Percentiles rank a stretch among this genome's conserved stretches.
phyloP scores from a whole-genome alignment of 2,888 invertebrate genomes.

The Chymomyza amoena region DNA sequence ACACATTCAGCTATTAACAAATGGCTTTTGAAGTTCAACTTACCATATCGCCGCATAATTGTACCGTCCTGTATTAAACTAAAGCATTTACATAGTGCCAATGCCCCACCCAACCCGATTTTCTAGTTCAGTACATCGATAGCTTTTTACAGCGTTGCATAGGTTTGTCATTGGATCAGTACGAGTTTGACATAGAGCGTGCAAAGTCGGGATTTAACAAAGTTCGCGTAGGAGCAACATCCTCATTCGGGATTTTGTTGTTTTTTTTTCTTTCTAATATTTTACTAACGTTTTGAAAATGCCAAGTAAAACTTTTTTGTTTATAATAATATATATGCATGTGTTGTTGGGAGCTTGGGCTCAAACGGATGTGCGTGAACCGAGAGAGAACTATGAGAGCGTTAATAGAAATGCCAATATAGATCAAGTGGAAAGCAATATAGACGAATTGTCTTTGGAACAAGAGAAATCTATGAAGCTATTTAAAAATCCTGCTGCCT shows the following conservation, averaged over 20 bases:
- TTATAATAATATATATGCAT: neutral
- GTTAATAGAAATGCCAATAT: slow-evolving; percentile 29
- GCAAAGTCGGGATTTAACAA: slow-evolving; percentile 30
- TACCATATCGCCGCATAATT: slow-evolving; percentile 63
- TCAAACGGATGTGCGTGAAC: neutral
- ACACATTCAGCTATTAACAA: slow-evolving; percentile 34
- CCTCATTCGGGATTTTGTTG: neutral
- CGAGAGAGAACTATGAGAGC: slow-evolving; percentile 1
- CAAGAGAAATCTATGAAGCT: slow-evolving; percentile 44
- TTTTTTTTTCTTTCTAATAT: neutral
- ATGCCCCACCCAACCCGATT: neutral
- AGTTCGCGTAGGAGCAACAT: neutral
- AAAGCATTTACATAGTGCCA: neutral
- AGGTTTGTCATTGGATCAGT: slow-evolving; percentile 29
- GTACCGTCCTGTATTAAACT: slow-evolving; percentile 19
- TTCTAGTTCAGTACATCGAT: slow-evolving; percentile 31
- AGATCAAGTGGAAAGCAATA: slow-evolving; percentile 25
- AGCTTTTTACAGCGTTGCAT: slow-evolving; percentile 12
- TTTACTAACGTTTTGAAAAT: neutral
- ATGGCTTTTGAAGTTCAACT: slow-evolving; percentile 56
- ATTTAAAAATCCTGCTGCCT: slow-evolving; percentile 72
- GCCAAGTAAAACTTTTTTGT: neutral
- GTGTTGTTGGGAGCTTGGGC: neutral
- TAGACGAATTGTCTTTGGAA: slow-evolving; percentile 29
- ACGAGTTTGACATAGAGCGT: slow-evolving; percentile 18